Evolutionary conservation across 1,140 invertebrate species (phyloP).

Genomic region (Mylabris phalerata): DNA sequence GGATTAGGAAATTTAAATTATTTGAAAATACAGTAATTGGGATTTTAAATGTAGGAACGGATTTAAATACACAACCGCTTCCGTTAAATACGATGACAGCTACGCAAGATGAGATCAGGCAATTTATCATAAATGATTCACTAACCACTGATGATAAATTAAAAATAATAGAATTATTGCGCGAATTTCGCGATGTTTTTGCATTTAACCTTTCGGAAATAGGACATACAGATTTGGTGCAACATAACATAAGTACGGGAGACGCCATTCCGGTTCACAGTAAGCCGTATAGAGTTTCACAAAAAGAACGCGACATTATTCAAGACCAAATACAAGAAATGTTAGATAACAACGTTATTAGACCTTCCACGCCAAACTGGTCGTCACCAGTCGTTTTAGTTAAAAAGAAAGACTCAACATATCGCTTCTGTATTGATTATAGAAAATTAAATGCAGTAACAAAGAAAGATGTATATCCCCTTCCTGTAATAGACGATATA

Average conservation of each 20-base stretch:
- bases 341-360: slow-evolving; percentile 8
- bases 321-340: slow-evolving; percentile 25
- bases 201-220: background rate
- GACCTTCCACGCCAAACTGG: slow-evolving; percentile 10
- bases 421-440: slow-evolving; percentile 7
- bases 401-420: slow-evolving; percentile 2
- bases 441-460: background rate
- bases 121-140: too few relatives aligned
- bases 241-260: background rate
- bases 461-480: too few relatives aligned
- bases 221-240: background rate
- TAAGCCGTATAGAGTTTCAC: slow-evolving; percentile 24
- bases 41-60: too few relatives aligned
- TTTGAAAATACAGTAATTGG: too few relatives aligned
- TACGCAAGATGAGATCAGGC: too few relatives aligned
- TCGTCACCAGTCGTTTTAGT: slow-evolving; percentile 16
- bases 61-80: too few relatives aligned
- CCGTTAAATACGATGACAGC: too few relatives aligned
- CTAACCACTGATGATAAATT: too few relatives aligned
- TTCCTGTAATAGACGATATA: background rate
- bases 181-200: background rate
- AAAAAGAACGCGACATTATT: slow-evolving; percentile 23
- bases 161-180: too few relatives aligned
- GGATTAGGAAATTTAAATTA: too few relatives aligned
- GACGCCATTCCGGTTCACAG: slow-evolving; percentile 17